phyloP scores from a whole-genome alignment of 2,797 vertebrate species.

The Cyclura pinguis region DNA sequence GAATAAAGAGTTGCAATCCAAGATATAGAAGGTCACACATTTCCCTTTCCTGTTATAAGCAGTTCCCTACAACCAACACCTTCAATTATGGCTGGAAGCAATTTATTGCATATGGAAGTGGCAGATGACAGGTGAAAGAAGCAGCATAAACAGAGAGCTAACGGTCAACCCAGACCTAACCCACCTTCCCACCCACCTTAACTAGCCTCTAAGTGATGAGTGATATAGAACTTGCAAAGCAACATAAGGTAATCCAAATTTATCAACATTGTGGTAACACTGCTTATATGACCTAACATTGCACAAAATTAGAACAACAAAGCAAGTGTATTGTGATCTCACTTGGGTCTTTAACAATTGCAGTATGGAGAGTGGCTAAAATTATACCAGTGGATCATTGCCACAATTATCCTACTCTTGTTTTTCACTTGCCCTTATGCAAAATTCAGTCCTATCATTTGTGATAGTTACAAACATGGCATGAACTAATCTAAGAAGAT shows the following conservation, averaged over 20 bases:
- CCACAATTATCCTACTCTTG: conserved; percentile 46
- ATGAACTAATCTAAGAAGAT: conserved; percentile 70
- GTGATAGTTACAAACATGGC: conserved; percentile 41
- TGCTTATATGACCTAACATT: conserved; percentile 30
- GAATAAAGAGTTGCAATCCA: background rate
- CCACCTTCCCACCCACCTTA: background rate
- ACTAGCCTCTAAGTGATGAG: background rate
- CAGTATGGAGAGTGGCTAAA: conserved; percentile 44
- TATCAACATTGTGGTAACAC: conserved; percentile 40
- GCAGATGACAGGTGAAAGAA: conserved; percentile 32
- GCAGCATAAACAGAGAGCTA: conserved; percentile 40
- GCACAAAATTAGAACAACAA: conserved; percentile 38
- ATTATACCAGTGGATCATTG: conserved; percentile 21
- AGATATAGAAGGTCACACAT: background rate
- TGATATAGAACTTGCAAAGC: background rate
- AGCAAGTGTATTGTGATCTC: conserved; percentile 54
- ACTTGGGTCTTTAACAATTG: conserved; percentile 46
- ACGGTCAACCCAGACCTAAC: background rate
- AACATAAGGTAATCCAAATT: conserved; percentile 15
- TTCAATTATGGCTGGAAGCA: conserved; percentile 63
- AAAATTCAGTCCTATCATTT: conserved; percentile 60
- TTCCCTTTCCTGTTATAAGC: background rate
- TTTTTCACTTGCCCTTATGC: conserved; percentile 53
- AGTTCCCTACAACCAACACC: conserved; percentile 7
- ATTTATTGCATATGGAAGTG: conserved; percentile 47